Base-by-base conservation (phyloP, 2,888 invertebrate genomes). In the Spilosoma lubricipeda region DNA sequence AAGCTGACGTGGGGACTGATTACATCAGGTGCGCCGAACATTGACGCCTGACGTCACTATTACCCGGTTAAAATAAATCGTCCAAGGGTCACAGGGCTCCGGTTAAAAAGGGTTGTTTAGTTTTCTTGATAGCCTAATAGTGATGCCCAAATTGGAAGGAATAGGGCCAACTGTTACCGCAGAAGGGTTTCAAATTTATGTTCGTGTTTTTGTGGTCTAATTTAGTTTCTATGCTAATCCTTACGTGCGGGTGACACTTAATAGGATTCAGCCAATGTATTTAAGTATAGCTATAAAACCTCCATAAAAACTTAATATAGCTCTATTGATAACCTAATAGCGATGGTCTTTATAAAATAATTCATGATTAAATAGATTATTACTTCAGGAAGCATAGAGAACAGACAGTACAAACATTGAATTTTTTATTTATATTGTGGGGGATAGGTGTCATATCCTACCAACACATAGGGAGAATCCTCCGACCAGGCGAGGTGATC, bases 1-100 rank as follows among this genome's bases (percentile, higher is more conserved):
- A 90, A 82, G 74, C 81, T 89, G 90, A 90, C 87, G 86, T 67
- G 77, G 82, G 52, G 89, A 77, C 86, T 88, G 89, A 89, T 90
- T 88, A 84, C 89, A 84, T 80, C 90, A 87, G 87, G 87, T 87
- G 86, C 77, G 78, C 59, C 70, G 76, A 79, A 81, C 83, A 81
- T 83, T 83, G 85, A 83, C 79, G 80, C 78, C 72, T 78, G 85
- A 84, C 82, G 80, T 80, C 82, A 85, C 84, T 77, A 82, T 85
- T 80, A 80, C 80, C 80, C 65, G 78, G 76, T 73, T 73, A 78
- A 83, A 81, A 85, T 85, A 85, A 83, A 85, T 85, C 73, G 79
- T 76, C 70, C 67, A 73, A 75, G 82, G 85, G 82, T 80, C 80
- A 72, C 77, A 67, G 67, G 65, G 73, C 74, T 76, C 70, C 70